A percentile compares a stretch with the other conserved stretches of the same genome.
Conservation (phyloP, 2,888 invertebrate species). For the Malacosoma neustria region DNA sequence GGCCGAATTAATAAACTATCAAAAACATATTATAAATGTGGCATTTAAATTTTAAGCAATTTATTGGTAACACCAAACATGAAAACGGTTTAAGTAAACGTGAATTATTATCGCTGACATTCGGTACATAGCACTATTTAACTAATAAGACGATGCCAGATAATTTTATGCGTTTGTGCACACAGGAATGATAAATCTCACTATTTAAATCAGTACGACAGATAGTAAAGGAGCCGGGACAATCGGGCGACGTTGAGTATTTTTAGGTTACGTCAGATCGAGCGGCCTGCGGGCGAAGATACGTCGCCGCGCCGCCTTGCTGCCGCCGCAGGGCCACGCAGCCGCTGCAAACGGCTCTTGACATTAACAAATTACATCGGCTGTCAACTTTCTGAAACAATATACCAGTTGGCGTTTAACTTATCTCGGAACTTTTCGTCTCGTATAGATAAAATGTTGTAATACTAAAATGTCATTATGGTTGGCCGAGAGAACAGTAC, state of each 20-base stretch:
- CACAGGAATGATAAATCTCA: conserved; percentile 50
- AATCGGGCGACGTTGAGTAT: conserved; percentile 37
- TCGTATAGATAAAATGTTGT: conserved; percentile 69
- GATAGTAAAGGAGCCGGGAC: conserved; percentile 33
- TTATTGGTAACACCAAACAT: conserved; percentile 32
- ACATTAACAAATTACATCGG: conserved; percentile 70
- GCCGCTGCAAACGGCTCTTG: conserved; percentile 34
- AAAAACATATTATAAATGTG: conserved; percentile 45
- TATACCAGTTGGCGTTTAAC: conserved; percentile 71
- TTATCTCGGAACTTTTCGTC: conserved; percentile 69
- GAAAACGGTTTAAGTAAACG: conserved; percentile 37
- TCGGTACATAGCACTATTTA: conserved; percentile 49
- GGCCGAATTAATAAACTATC: conserved; percentile 29
- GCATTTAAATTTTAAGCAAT: conserved; percentile 37
- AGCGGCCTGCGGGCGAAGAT: conserved; percentile 26
- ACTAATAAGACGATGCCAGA: conserved; percentile 47
- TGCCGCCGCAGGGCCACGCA: conserved; percentile 24
- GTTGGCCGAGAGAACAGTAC: conserved; percentile 46
- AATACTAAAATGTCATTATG: conserved; percentile 73
- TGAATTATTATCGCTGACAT: conserved; percentile 45
- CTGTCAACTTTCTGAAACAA: conserved; percentile 70
- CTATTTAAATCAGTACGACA: conserved; percentile 50
- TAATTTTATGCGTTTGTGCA: conserved; percentile 40
- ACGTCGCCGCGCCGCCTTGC: conserved; percentile 29
- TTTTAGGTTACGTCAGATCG: conserved; percentile 53